Base-by-base conservation (phyloP, 2,888 invertebrate genomes). In the Cosmia pyralina region DNA sequence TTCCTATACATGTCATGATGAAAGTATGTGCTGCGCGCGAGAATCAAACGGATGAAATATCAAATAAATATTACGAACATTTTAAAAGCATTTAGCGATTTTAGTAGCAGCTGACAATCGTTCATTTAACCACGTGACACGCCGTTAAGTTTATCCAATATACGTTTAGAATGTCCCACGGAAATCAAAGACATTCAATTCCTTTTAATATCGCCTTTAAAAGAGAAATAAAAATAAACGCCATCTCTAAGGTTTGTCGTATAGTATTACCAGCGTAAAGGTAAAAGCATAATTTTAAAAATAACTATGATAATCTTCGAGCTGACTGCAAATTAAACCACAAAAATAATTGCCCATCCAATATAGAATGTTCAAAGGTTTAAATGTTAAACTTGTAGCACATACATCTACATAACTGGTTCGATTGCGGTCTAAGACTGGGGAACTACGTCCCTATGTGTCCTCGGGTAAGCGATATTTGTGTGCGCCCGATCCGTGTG, bases 321-420 rank as follows among this genome's bases (percentile, higher is more conserved):
- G 82, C 75, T 85, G 89, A 88, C 90, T 88, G 94, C 91, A 91
- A 93, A 94, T 94, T 92, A 95, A 94, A 95, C 90, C 91, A 94
- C 93, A 88, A 92, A 94, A 92, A 90, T 95, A 93, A 94, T 94
- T 92, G 91, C 92, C 91, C 82, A 90, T 93, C 90, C 88, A 88
- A 89, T 92, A 89, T 89, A 90, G 88, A 90, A 91, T 88, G 87
- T 90, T 86, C 87, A 84, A 81, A 81, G 87, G 87, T 88, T 91
- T 90, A 89, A 90, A 89, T 82, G 74, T 77, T 69, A 57, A 66
- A 80, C 73, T 70, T 78, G 68, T 88, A 88, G 87, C 85, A 75
- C 41, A 82, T 85, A 73, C 69, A 91, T 91, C 88, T 90, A 89
- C 90, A 92, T 92, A 93, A 93, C 92, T 89, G 90, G 93, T 93